phyloP scores from a whole-genome alignment of 2,888 invertebrate genomes.

The Hydriomena furcata region DNA sequence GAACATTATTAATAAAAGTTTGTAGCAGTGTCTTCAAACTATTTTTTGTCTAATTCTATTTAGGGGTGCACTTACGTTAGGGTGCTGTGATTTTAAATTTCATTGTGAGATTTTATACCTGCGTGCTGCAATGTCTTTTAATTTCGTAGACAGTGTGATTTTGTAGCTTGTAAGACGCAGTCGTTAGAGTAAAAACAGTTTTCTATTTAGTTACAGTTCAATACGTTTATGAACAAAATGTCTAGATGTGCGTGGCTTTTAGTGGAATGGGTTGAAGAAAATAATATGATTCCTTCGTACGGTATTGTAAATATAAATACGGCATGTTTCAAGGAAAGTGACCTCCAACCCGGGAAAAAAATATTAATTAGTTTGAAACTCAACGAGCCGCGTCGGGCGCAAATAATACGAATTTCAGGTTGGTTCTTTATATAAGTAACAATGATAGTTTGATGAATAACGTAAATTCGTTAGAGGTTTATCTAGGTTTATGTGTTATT shows the following conservation, averaged over 20 bases:
- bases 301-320: slow-evolving; percentile 52
- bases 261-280: slow-evolving; percentile 63
- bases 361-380: slow-evolving; percentile 47
- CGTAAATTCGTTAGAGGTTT: too few relatives aligned
- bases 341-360: slow-evolving; percentile 50
- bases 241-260: slow-evolving; percentile 54
- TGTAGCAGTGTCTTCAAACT: slow-evolving; percentile 29
- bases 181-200: neutral
- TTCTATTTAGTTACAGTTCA: neutral
- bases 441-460: too few relatives aligned
- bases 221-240: slow-evolving; percentile 39
- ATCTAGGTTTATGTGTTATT: too few relatives aligned
- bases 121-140: slow-evolving; percentile 24
- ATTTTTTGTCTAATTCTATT: slow-evolving; percentile 33
- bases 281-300: slow-evolving; percentile 52
- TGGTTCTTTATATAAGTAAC: slow-evolving; percentile 30
- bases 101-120: slow-evolving; percentile 45
- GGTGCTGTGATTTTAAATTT: slow-evolving; percentile 33
- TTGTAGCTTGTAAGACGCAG: slow-evolving; percentile 28
- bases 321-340: slow-evolving; percentile 41
- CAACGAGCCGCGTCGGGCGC: slow-evolving; percentile 47
- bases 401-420: slow-evolving; percentile 60
- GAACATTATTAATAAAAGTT: slow-evolving; percentile 11
- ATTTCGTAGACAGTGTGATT: slow-evolving; percentile 29
- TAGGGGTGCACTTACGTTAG: slow-evolving; percentile 37